phyloP scores from a whole-genome alignment of 2,888 invertebrate genomes.

The Apotomis turbidana region DNA sequence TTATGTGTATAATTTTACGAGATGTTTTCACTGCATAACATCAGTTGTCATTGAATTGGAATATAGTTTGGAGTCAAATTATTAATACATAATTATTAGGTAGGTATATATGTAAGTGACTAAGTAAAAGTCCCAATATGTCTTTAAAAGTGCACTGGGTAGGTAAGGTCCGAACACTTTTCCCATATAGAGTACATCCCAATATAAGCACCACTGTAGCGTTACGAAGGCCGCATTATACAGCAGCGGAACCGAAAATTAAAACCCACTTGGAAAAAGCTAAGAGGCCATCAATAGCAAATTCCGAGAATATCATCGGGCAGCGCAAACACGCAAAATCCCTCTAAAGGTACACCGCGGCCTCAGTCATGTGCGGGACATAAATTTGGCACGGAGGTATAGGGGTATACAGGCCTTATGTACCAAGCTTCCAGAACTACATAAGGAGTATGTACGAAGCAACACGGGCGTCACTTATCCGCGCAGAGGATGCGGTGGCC shows the following conservation, averaged over 20 bases:
- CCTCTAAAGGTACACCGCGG: conserved; percentile 82
- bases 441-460: conserved; percentile 62
- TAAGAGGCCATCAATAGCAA: conserved; percentile 71
- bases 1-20: no score
- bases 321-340: conserved; percentile 82
- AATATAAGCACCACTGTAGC: not conserved
- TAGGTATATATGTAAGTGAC: no score
- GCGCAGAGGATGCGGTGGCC: conserved; percentile 83
- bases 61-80: no score
- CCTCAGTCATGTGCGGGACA: conserved; percentile 84
- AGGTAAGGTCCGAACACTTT: no score
- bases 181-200: no score
- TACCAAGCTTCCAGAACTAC: conserved; percentile 58
- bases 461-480: conserved; percentile 84
- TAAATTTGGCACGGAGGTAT: conserved; percentile 83
- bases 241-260: not conserved
- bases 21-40: no score
- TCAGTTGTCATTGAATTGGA: no score
- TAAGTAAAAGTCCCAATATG: no score
- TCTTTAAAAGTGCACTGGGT: no score
- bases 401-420: conserved; percentile 72
- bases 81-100: no score
- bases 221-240: not conserved
- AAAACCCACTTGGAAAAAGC: conserved; percentile 1
- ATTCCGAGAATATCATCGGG: conserved; percentile 79